phyloP scores from a whole-genome alignment of 2,888 invertebrate species.

The Punctoribates punctum region DNA sequence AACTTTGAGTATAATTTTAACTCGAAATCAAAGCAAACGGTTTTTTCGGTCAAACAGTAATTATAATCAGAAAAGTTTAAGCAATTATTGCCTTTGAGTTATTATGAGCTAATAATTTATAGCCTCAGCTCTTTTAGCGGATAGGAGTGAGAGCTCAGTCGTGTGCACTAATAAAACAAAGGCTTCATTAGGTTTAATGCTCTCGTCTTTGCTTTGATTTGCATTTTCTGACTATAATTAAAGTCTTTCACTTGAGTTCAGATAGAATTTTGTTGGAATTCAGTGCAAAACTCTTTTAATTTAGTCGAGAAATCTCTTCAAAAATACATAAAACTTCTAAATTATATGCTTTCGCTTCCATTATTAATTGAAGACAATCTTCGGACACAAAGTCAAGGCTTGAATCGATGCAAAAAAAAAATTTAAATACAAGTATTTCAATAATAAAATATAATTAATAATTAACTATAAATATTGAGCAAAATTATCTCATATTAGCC shows the following conservation, averaged over 20 bases:
- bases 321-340: not conserved
- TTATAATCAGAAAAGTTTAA: conserved; percentile 27
- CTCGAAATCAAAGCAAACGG: not conserved
- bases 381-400: not conserved
- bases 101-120: conserved; percentile 25
- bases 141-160: not conserved
- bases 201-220: conserved; percentile 7
- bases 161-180: conserved; percentile 23
- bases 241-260: not conserved
- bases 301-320: no score
- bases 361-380: not conserved
- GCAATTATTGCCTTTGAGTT: conserved; percentile 15
- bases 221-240: conserved; percentile 30
- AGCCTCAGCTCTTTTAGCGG: not conserved
- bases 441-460: not conserved
- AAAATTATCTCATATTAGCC: not conserved
- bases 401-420: no score
- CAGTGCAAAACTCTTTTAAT: not conserved
- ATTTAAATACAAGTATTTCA: not conserved
- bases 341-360: conserved; percentile 3
- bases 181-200: conserved; percentile 26
- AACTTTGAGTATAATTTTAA: not conserved
- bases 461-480: not conserved
- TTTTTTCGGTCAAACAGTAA: conserved; percentile 1
- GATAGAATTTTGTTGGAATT: not conserved